These are phyloP conservation scores for Poecilia wingei DNA, from an alignment of 2,797 vertebrate species.

Conservation along the genomic window DNA sequence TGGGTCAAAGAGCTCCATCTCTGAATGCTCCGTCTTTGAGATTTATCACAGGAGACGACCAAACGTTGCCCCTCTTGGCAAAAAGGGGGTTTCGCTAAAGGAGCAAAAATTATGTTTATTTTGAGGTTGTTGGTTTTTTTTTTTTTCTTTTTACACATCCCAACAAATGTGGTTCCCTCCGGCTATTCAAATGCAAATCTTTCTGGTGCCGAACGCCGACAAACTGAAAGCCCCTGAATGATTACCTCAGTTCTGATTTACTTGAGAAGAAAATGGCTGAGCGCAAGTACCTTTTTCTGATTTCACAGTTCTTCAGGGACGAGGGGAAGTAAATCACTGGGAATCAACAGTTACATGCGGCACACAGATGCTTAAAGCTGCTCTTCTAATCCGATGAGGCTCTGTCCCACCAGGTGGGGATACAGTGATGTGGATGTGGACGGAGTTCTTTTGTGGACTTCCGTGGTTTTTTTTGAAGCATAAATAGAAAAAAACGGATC, in stretches of 20 bases:
- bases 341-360: not conserved
- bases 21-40: not conserved
- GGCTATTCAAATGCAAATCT: not conserved
- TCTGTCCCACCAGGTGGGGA: not conserved
- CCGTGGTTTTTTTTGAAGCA: not conserved
- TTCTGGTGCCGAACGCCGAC: not conserved
- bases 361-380: not conserved
- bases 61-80: not conserved
- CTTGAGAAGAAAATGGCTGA: constrained; percentile 1
- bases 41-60: not conserved
- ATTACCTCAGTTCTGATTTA: not conserved
- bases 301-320: not conserved
- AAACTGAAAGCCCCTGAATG: not conserved
- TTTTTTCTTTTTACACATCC: not conserved
- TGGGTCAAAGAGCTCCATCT: not conserved
- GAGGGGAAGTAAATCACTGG: not conserved
- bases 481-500: not conserved
- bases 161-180: not conserved
- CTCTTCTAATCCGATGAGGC: not conserved
- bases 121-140: not conserved
- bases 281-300: not conserved
- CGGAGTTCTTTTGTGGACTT: not conserved
- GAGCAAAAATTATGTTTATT: not conserved
- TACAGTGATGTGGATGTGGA: not conserved
- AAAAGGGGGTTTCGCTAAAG: not conserved